Base-by-base conservation (phyloP, 2,888 invertebrate species). In the Apodemia hepburni region DNA sequence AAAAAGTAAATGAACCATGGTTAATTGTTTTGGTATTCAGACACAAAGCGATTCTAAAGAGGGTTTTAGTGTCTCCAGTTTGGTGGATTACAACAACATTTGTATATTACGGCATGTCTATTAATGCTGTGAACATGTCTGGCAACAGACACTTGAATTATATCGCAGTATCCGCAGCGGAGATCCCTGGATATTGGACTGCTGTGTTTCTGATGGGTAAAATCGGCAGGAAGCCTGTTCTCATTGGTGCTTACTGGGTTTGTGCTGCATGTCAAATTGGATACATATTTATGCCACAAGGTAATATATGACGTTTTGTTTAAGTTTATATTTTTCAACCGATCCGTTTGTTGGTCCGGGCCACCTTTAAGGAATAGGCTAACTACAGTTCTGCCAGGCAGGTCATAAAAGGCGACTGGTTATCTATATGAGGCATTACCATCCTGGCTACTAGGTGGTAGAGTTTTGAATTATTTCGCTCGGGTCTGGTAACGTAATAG, bases 41-140 rank as follows among this genome's bases (percentile, higher is more conserved):
- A 35, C 76, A 82, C 59, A 82, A 79, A 64, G 73, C 70, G 18
- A 76, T 86, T 2, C 63, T 87, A 57, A 35, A 78, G 0, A 73
- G 83, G 3, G 80, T 81, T 45, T 18, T 76, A 3, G 93, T 92
- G 62, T 94, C 95, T 61, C 94, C 94, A 22, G 87, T 95, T 67
- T 95, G 95, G 80, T 95, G 95, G 95, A 92, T 95, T 29, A 93
- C 95, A 0, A 94, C 94, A 67, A 93, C 94, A 0, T 93, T 96
- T 65, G 93, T 96, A 11, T 96, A 95, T 79, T 96, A 95, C 71
- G 96, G 96, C 0, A 80, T 96, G 51, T 94, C 94, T 0, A 82
- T 96, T 57, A 95, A 95, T 77, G 93, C 95, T 0, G 94, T 95
- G 0, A 87, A 93, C 1, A 81, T 96, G 60, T 92, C 93, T 27